Evolutionary conservation across 2,888 invertebrate species (phyloP).

Genomic region (Salpingus planirostris): DNA sequence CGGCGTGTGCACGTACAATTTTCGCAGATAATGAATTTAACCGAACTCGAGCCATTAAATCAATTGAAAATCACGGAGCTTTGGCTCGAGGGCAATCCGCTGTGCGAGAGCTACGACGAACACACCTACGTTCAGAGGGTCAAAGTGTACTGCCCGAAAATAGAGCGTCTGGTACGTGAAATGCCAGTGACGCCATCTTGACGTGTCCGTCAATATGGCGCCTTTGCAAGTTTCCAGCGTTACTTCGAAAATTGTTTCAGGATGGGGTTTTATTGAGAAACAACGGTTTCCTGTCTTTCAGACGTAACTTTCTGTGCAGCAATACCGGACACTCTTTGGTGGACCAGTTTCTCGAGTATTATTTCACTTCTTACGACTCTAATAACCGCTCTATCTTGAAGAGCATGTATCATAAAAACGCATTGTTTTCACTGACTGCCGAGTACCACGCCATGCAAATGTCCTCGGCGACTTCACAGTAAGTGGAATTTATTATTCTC

Average conservation of each 20-base stretch:
- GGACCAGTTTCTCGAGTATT: slow-evolving; percentile 56
- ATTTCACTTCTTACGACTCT: slow-evolving; percentile 57
- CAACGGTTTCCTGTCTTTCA: slow-evolving; percentile 41
- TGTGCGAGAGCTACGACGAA: slow-evolving; percentile 55
- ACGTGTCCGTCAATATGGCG: not conserved
- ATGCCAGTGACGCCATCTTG: not conserved
- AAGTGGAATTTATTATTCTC: slow-evolving; percentile 11
- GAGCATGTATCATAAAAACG: slow-evolving; percentile 55
- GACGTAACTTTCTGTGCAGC: slow-evolving; percentile 47
- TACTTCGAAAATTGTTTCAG: slow-evolving; percentile 29
- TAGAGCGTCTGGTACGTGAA: slow-evolving; percentile 47
- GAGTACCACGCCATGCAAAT: slow-evolving; percentile 27
- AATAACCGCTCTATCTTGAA: slow-evolving; percentile 47
- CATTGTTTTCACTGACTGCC: slow-evolving; percentile 52
- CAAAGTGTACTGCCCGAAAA: slow-evolving; percentile 45
- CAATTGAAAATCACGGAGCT: slow-evolving; percentile 35
- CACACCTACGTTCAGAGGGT: slow-evolving; percentile 50
- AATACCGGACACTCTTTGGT: slow-evolving; percentile 44
- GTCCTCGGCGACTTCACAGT: slow-evolving; percentile 32
- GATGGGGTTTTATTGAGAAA: slow-evolving; percentile 44
- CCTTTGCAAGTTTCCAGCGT: not conserved
- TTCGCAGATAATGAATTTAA: no score
- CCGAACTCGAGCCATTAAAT: slow-evolving; percentile 23
- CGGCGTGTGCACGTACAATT: no score
- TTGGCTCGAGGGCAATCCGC: slow-evolving; percentile 59